These are phyloP conservation scores for Nyctalus aviator DNA, from an alignment of 2,797 vertebrate genomes.

Conservation along the genomic window DNA sequence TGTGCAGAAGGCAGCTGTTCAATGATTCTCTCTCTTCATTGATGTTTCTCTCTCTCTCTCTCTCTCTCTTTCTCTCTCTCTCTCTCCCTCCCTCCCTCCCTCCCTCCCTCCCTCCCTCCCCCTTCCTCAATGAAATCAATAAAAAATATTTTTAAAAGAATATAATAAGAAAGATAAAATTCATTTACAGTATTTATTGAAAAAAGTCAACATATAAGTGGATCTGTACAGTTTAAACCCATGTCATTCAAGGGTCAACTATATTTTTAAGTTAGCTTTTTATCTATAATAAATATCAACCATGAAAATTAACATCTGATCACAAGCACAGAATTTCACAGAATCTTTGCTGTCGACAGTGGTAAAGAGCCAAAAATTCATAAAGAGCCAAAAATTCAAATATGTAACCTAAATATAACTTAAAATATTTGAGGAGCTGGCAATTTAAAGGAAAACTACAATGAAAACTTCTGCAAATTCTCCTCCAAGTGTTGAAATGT, in stretches of 20 bases:
- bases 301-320: slow-evolving; percentile 56
- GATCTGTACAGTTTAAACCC: not conserved
- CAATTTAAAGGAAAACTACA: not conserved
- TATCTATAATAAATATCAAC: slow-evolving; percentile 24
- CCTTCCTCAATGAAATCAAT: too few relatives aligned
- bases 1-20: too few relatives aligned
- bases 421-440: slow-evolving; percentile 7
- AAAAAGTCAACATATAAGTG: not conserved
- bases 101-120: too few relatives aligned
- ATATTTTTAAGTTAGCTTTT: slow-evolving; percentile 39
- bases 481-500: not conserved
- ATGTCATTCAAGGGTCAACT: not conserved
- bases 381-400: too few relatives aligned
- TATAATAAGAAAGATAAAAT: not conserved
- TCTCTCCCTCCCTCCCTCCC: too few relatives aligned
- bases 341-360: not conserved
- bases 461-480: not conserved
- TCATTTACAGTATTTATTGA: not conserved
- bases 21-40: too few relatives aligned
- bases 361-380: slow-evolving; percentile 4
- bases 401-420: not conserved
- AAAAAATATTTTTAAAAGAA: not conserved
- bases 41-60: too few relatives aligned
- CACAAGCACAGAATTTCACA: slow-evolving; percentile 19
- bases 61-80: too few relatives aligned